phyloP scores from a whole-genome alignment of 1,140 invertebrate species.

The Anastrepha obliqua region DNA sequence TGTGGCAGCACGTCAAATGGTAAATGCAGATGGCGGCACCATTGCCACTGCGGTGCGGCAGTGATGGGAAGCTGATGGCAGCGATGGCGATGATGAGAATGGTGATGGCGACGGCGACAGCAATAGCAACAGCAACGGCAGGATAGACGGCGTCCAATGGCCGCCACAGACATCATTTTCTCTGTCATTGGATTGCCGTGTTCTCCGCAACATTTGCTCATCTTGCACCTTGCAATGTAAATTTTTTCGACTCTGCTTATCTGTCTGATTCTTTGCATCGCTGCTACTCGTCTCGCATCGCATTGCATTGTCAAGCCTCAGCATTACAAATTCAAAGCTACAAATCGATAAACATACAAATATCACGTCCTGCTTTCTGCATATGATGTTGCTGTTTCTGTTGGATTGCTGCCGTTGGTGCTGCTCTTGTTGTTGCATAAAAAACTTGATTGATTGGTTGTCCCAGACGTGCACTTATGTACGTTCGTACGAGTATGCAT shows the following conservation, averaged over 20 bases:
- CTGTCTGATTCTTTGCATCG: constrained; percentile 38
- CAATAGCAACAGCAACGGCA: constrained; percentile 8
- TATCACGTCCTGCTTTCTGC: background rate
- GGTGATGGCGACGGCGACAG: constrained; percentile 18
- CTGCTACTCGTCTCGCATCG: background rate
- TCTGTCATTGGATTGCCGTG: constrained; percentile 38
- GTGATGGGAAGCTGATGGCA: background rate
- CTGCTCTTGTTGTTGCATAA: constrained; percentile 54
- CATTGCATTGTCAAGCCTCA: constrained; percentile 16
- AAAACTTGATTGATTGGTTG: constrained; percentile 70
- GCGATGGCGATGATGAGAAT: constrained; percentile 28
- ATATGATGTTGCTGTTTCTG: background rate
- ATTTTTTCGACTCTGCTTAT: constrained; percentile 52
- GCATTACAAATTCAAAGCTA: constrained; percentile 50
- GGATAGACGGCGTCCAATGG: constrained; percentile 38
- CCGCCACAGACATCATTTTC: constrained; percentile 53
- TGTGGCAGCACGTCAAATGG: constrained; percentile 50
- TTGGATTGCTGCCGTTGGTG: background rate
- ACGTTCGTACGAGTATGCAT: constrained; percentile 37
- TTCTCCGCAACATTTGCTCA: constrained; percentile 41
- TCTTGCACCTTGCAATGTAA: constrained; percentile 59
- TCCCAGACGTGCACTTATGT: constrained; percentile 53
- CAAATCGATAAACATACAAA: constrained; percentile 39
- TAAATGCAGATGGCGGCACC: constrained; percentile 9
- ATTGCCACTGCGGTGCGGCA: background rate